Evolutionary conservation across 2,888 invertebrate species (phyloP), one percentile per base, ranked within the genome.

Genomic region (Acronicta psi): DNA sequence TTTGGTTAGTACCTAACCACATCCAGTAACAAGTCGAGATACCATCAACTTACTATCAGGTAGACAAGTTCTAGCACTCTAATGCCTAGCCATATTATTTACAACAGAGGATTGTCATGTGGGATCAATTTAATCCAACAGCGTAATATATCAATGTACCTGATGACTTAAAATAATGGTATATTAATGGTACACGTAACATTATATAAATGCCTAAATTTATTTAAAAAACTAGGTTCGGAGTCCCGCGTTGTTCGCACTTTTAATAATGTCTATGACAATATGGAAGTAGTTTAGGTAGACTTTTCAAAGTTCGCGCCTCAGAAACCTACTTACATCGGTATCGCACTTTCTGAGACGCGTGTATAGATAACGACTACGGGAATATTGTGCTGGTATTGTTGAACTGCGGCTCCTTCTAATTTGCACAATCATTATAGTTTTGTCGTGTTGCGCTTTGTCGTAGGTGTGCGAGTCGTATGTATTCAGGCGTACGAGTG

Each of bases 401-500:
- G 16, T 38, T 18, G 16, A 38, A 38, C 47, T 52, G 53, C 52
- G 71, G 41, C 52, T 46, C 49, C 58, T 57, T 52, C 13, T 34
- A 20, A 17, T 34, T 62, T 57, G 41, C 64, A 64, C 56, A 65
- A 34, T 34, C 5, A 34, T 34, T 56, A 58, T 36, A 56, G 37
- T 25, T 49, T 34, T 63, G 56, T 41, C 23, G 41, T 44, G 14
- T 58, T 23, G 38, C 45, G 31, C 20, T 46, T 47, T 29, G 29
- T 41, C 59, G 40, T 34, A 31, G 34, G 37, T 43, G 59, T 54
- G 38, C 25, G 10, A 18, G 42, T 31, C 0, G 38, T 8, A 49
- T 43, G 59, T 82, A 88, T 83, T 44, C 43, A 93, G 37, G 92
- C 94, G 75, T 93, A 94, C n/a, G 95, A 88, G 78, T 95, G 94